A percentile compares a stretch with the other conserved stretches of the same genome.
Conservation (phyloP, 2,113 vertebrate genomes). For the Rhabdornis inornatus region DNA sequence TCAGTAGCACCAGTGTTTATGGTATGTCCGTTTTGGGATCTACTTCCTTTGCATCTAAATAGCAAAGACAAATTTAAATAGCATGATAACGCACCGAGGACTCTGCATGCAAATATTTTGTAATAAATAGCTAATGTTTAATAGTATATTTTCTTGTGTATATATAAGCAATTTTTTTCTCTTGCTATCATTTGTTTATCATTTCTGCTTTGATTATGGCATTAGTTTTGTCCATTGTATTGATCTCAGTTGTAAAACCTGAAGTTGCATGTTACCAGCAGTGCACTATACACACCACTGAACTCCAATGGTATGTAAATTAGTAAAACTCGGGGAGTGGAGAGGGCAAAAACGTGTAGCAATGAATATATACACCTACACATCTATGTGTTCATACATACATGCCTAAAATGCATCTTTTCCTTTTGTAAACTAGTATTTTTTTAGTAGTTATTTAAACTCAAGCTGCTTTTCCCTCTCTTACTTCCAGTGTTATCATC, state of each 20-base stretch:
- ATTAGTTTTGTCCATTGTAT: constrained; percentile 62
- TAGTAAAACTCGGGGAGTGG: constrained; percentile 71
- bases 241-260: constrained; percentile 60
- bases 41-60: constrained; percentile 81
- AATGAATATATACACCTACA: constrained; percentile 21
- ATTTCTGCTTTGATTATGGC: constrained; percentile 63
- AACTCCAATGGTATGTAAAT: constrained; percentile 81
- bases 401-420: constrained; percentile 24
- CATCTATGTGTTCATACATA: background rate
- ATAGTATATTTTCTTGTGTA: constrained; percentile 60
- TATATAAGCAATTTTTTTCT: constrained; percentile 60
- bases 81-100: constrained; percentile 62
- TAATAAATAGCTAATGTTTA: constrained; percentile 48
- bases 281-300: constrained; percentile 63
- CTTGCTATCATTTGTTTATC: constrained; percentile 72
- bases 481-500: constrained; percentile 43
- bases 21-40: constrained; percentile 92
- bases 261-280: constrained; percentile 76
- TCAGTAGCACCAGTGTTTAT: constrained; percentile 99
- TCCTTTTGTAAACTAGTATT: constrained; percentile 20
- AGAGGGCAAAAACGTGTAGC: constrained; percentile 56
- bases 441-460: constrained; percentile 43
- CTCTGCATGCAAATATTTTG: constrained; percentile 68
- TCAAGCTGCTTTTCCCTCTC: constrained; percentile 35
- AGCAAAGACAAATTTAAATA: constrained; percentile 79